Conservation (phyloP, 2,113 vertebrate genomes). For the Apeltes quadracus region DNA sequence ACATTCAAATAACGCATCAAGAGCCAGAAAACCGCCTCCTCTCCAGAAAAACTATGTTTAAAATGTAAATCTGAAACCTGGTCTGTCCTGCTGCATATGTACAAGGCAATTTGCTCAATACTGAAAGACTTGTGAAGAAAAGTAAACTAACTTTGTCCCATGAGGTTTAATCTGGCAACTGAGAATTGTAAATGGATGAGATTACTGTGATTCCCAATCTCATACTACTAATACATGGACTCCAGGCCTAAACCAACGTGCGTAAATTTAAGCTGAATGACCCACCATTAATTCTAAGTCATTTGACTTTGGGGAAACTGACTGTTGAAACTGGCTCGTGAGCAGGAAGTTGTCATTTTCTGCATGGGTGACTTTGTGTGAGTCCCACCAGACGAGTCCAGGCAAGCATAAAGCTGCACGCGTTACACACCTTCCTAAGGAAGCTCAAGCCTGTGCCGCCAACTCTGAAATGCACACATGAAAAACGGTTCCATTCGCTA, state of each 20-base stretch:
- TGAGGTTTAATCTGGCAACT: background rate
- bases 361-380: slow-evolving; percentile 68
- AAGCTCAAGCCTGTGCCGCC: slow-evolving; percentile 17
- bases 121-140: background rate
- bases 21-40: too few relatives aligned
- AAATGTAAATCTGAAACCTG: slow-evolving; percentile 47
- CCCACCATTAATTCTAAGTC: slow-evolving; percentile 26
- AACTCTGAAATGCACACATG: background rate
- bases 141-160: too few relatives aligned
- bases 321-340: slow-evolving; percentile 52
- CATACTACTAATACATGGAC: slow-evolving; percentile 39
- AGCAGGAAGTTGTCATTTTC: slow-evolving; percentile 64
- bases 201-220: slow-evolving; percentile 15
- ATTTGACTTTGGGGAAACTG: slow-evolving; percentile 25
- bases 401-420: slow-evolving; percentile 45
- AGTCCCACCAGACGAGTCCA: slow-evolving; percentile 59
- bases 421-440: background rate
- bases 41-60: too few relatives aligned
- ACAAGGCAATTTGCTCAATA: slow-evolving; percentile 6
- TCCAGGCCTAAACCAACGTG: slow-evolving; percentile 56
- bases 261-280: slow-evolving; percentile 39
- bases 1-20: too few relatives aligned
- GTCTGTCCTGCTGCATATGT: slow-evolving; percentile 30
- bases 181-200: background rate
- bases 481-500: background rate